phyloP scores from a whole-genome alignment of 2,797 vertebrate genomes.

The Hoplostethus mediterraneus region DNA sequence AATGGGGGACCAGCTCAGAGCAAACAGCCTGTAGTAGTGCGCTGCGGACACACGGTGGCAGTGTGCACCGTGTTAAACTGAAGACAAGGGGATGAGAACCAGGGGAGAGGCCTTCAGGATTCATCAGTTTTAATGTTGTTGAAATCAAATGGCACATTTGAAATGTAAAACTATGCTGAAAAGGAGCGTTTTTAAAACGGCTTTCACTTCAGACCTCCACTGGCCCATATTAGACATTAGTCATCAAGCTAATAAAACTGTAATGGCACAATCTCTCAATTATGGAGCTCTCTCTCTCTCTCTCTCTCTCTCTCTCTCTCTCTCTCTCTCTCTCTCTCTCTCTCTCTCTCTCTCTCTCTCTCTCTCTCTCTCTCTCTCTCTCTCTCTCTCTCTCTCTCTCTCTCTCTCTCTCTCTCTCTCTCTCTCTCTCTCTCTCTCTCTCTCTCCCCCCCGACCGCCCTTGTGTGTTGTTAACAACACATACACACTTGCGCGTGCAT shows the following conservation, averaged over 20 bases:
- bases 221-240: slow-evolving; percentile 47
- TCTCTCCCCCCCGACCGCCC: slow-evolving; percentile 49
- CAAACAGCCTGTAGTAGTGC: slow-evolving; percentile 2
- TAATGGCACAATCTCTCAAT: slow-evolving; percentile 59
- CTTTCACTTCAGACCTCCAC: slow-evolving; percentile 24
- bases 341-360: too few relatives aligned
- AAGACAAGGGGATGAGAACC: background rate
- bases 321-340: too few relatives aligned
- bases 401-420: background rate
- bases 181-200: slow-evolving; percentile 22
- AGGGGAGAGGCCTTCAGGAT: background rate
- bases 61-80: slow-evolving; percentile 41
- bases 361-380: too few relatives aligned
- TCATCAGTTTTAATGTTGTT: slow-evolving; percentile 36
- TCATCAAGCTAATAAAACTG: slow-evolving; percentile 69
- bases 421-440: slow-evolving; percentile 1
- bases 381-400: slow-evolving; percentile 20
- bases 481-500: slow-evolving; percentile 5
- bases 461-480: slow-evolving; percentile 67
- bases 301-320: background rate
- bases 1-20: background rate
- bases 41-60: slow-evolving; percentile 58
- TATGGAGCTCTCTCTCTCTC: slow-evolving; percentile 46
- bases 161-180: slow-evolving; percentile 43
- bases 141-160: slow-evolving; percentile 47